Percentiles rank a stretch among this genome's conserved stretches.
phyloP scores from a whole-genome alignment of 2,113 vertebrate genomes.

The Marmota flaviventris region DNA sequence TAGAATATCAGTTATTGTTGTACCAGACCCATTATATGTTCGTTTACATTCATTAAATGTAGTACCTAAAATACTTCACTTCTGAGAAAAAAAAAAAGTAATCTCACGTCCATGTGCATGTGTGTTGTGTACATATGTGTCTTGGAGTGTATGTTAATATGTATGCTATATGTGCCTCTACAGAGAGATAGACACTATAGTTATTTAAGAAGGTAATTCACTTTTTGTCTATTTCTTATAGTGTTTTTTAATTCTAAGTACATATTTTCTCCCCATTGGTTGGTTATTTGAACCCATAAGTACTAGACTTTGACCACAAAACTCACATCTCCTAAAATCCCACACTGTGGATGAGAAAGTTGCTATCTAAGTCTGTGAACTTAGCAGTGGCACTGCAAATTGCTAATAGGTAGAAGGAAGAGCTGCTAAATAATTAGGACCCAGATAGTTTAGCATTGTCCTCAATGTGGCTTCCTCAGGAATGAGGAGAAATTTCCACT shows the following conservation, averaged over 20 bases:
- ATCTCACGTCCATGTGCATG: background rate
- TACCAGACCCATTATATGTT: background rate
- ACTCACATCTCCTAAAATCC: background rate
- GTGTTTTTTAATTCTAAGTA: background rate
- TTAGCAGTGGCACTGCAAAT: background rate
- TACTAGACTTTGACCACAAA: background rate
- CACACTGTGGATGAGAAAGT: background rate
- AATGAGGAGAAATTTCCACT: background rate
- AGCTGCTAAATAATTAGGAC: background rate
- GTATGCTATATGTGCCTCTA: background rate
- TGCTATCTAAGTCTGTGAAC: background rate
- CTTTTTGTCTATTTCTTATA: background rate
- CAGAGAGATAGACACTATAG: background rate
- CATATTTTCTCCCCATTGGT: background rate
- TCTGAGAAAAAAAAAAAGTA: background rate
- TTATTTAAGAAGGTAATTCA: background rate
- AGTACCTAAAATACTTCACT: background rate
- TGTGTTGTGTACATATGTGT: accelerated
- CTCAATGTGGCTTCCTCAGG: background rate
- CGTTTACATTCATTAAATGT: background rate
- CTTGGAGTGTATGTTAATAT: background rate
- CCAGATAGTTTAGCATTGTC: background rate
- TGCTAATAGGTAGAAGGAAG: background rate
- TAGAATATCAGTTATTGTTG: slow-evolving; percentile 1
- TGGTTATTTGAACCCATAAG: background rate